Evolutionary conservation across 1,140 invertebrate species (phyloP), one percentile per base, ranked within the genome.

Genomic region (Ephestia elutella): DNA sequence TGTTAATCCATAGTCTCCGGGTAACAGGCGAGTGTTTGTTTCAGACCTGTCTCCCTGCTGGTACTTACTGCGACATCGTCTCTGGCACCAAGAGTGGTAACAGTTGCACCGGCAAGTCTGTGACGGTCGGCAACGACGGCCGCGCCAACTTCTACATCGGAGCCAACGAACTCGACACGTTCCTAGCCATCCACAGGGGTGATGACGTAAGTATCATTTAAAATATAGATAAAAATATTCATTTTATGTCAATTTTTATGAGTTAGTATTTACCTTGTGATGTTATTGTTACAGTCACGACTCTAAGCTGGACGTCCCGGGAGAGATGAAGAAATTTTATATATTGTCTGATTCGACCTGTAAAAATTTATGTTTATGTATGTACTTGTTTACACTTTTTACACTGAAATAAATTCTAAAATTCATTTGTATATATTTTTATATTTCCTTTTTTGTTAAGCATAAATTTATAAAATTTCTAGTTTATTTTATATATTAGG

Each of bases 31-130:
- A 7, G 9, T 10, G 11, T 32, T 20, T 64, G 71, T 54, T 71
- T 20, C 74, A 93, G 82, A 96, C 95, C 0, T 93, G 93, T 25
- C 80, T 98, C 11, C 92, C 95, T 0, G 85, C 92, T 68, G 96
- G 96, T 3, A 89, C 59, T 0, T 98, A 98, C 77, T 97, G 96
- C 81, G 96, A 98, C 75, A 90, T 98, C 1, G 96, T 96, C 91
- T 93, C 93, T n/a, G 96, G 96, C 20, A 86, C 82, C 50, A 89
- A 92, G 44, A 73, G 82, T 0, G 86, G 91, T 56, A 92, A 90
- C 15, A 61, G 68, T 0, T 97, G 96, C 70, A 93, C 92, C 0
- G 95, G 95, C 15, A 94, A 93, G 66, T 86, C 82, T 0, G 85
- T 96, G 0, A 80, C 66, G 0, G 95, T 97, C 5, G 90, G 90